Conservation (phyloP, 2,113 vertebrate genomes). For the Phalacrocorax carbo region DNA sequence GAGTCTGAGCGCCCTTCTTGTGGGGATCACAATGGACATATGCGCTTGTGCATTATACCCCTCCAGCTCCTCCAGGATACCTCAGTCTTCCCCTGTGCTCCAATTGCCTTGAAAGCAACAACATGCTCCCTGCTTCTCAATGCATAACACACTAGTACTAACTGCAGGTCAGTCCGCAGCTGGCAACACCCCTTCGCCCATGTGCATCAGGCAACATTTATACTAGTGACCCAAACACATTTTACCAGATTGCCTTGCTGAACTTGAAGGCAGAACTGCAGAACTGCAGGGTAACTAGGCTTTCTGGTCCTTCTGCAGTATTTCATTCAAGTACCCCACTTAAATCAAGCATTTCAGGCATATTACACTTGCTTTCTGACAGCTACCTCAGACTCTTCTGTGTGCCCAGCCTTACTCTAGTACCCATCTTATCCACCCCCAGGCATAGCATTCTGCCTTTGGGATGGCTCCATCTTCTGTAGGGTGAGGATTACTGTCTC, state of each 20-base stretch:
- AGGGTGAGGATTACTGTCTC: background rate
- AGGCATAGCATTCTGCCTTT: background rate
- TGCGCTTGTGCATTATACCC: background rate
- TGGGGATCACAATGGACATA: fast-evolving
- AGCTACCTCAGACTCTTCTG: background rate
- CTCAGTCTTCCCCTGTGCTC: background rate
- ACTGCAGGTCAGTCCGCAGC: background rate
- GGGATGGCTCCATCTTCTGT: background rate
- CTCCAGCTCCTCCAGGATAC: background rate
- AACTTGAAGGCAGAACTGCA: background rate
- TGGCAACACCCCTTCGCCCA: background rate
- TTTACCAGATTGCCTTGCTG: background rate
- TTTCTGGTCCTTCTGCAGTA: background rate
- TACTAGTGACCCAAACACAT: background rate
- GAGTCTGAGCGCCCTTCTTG: background rate
- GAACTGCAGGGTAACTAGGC: background rate
- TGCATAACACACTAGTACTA: fast-evolving
- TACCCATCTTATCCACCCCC: background rate
- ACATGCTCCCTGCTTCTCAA: background rate
- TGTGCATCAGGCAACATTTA: fast-evolving
- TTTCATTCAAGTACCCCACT: background rate
- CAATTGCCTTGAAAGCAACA: background rate
- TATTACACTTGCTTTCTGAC: background rate
- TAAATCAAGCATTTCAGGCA: background rate
- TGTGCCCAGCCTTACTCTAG: background rate